Evolutionary conservation across 2,888 invertebrate species (phyloP), one percentile per base, ranked within the genome.

Genomic region (Spodoptera picta): DNA sequence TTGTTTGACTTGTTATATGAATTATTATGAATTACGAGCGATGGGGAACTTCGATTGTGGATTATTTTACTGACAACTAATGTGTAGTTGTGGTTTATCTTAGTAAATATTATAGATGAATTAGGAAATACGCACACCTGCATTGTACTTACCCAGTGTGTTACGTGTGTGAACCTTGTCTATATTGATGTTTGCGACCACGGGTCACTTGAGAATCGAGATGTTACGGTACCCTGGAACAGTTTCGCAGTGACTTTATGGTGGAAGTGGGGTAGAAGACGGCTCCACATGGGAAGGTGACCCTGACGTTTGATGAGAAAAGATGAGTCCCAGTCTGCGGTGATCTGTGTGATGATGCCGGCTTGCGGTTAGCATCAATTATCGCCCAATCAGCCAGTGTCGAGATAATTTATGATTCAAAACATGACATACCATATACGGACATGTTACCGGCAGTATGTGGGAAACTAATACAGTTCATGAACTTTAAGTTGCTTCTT

Each of bases 331-430:
- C 51, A 23, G 9, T 31, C 44, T 47, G 44, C 72, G 44, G 23
- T 14, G 49, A 10, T 53, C 24, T 24, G 9, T 61, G 46, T 10
- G 24, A 27, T 44, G 9, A 47, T 27, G 9, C 12, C 12, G 23
- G 19, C 14, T 45, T 4, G 3, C n/a, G 55, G 73, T 65, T 72
- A 50, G 54, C 19, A 65, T 65, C 73, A 72, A 23, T 54, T 72
- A 23, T 12, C 66, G 42, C 66, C 53, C 44, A 49, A 49, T 48
- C 31, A 43, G 71, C 31, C 31, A 42, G 7, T 51, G 43, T 9
- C 47, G 49, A 49, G 12, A 49, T 46, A 49, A 54, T 72, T 53
- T 49, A 54, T 31, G 49, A 42, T 42, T 23, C 27, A 48, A 44
- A 65, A 45, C n/a, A 65, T 2, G 19, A 24, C 24, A 19, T 36